Percentiles rank a stretch among this genome's conserved stretches.
Evolutionary conservation across 2,113 vertebrate genomes (phyloP).

Genomic region (Carollia perspicillata): DNA sequence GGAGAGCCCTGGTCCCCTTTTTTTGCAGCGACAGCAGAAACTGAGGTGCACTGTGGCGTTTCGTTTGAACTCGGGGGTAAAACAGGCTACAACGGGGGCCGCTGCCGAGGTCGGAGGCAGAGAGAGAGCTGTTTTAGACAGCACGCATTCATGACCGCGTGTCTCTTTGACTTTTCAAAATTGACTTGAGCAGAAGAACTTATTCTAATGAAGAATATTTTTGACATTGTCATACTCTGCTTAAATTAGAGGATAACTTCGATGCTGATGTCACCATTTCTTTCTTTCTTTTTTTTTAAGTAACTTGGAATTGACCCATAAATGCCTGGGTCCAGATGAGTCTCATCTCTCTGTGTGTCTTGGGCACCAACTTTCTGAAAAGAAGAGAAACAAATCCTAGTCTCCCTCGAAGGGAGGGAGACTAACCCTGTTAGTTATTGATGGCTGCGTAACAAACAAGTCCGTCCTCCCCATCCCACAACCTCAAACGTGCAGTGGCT

Average conservation of each 20-base stretch:
- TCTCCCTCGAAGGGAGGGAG: not conserved
- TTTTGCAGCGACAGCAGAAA: not conserved
- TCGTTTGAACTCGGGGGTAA: not conserved
- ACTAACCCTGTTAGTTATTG: not conserved
- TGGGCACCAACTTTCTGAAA: not conserved
- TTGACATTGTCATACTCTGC: not conserved
- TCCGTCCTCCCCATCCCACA: not conserved
- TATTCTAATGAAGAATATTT: constrained; percentile 15
- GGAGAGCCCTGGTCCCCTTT: not conserved
- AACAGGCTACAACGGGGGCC: not conserved
- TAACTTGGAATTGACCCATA: not conserved
- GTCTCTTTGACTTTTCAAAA: not conserved
- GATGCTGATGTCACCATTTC: not conserved
- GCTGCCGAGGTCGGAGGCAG: not conserved
- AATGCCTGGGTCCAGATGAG: not conserved
- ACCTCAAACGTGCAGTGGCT: not conserved
- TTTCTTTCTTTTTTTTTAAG: not conserved
- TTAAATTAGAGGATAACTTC: not conserved
- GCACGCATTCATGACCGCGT: not conserved
- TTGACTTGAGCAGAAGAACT: not conserved
- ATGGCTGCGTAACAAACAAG: not conserved
- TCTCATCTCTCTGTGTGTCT: not conserved
- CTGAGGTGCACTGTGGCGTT: not conserved
- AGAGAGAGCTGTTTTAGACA: not conserved
- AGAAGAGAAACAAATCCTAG: not conserved